A percentile compares a stretch with the other conserved stretches of the same genome.
phyloP scores from a whole-genome alignment of 2,113 vertebrate species.

The Neofelis nebulosa region DNA sequence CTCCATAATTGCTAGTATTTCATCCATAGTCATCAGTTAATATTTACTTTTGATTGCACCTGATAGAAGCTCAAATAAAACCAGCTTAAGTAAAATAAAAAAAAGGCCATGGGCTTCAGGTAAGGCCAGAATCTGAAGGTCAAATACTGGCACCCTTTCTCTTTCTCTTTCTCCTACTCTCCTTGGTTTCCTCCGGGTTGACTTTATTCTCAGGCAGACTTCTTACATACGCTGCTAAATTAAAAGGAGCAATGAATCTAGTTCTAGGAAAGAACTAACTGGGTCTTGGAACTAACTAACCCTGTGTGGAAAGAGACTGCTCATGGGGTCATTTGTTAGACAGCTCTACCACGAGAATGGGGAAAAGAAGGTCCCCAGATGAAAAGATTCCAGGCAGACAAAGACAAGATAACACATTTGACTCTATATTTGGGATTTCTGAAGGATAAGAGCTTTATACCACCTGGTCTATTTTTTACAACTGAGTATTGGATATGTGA shows the following conservation, averaged over 20 bases:
- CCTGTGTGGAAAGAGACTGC: background rate
- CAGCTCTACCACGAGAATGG: accelerated
- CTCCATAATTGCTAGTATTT: background rate
- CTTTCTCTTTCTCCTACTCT: background rate
- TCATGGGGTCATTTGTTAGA: background rate
- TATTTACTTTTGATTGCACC: background rate
- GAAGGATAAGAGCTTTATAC: background rate
- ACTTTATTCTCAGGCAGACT: background rate
- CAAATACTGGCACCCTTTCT: background rate
- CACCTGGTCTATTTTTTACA: background rate
- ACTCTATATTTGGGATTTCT: background rate
- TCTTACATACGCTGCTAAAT: accelerated
- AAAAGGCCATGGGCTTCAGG: background rate
- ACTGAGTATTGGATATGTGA: background rate
- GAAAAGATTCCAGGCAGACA: background rate
- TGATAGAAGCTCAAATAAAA: background rate
- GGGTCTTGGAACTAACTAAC: too few species aligned
- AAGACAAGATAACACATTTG: background rate
- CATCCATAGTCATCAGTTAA: background rate
- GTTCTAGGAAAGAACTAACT: background rate
- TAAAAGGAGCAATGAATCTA: background rate
- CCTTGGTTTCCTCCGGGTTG: background rate
- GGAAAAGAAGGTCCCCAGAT: background rate
- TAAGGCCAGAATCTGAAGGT: background rate
- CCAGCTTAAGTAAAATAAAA: background rate